Base-by-base conservation (phyloP, 2,797 vertebrate species). In the Vireo griseus region DNA sequence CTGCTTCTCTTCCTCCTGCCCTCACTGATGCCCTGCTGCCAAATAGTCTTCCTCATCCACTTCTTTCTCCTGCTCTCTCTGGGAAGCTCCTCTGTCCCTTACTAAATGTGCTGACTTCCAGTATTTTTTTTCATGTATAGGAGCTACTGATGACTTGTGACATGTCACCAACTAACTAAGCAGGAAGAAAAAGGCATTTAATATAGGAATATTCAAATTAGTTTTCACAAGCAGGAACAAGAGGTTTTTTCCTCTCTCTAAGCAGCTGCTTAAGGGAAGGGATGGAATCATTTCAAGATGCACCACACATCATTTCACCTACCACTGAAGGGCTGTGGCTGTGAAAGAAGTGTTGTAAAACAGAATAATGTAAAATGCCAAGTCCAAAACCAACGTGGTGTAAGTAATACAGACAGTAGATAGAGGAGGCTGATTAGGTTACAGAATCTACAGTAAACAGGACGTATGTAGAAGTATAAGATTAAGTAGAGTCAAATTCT, bases 361-460 rank as follows among this genome's bases (percentile, higher is more conserved):
- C 50, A 92, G 26, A 90, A 3, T 29, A 84, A 83, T n/a, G 80
- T 8, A 80, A 93, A 86, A 84, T 58, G 54, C 54, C 74, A 95
- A 81, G 92, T 22, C 22, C 50, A 74, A 86, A 91, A 68, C 29
- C 45, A 67, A 21, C 16, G 37, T 39, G 15, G 13, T n/a, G 80
- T 88, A 88, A 86, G 48, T 28, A 84, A 78, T 13, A 52, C n/a
- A 68, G 45, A 52, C 29, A 21, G 9, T 5, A 45, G 42, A n/a
- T 5, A 35, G 5, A 74, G 35, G 9, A 72, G n/a, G 39, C 54
- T 68, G 31, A 68, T 57, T n/a, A 73, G 28, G 25, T 61, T 83
- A 59, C n/a, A 57, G 57, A 66, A 71, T 10, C 25, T 42, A 52
- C 55, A 62, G 50, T 45, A 94, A 91, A 77, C 66, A 88, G 45